Evolutionary conservation across 2,888 invertebrate genomes (phyloP).

Genomic region (Cheilosia urbana): DNA sequence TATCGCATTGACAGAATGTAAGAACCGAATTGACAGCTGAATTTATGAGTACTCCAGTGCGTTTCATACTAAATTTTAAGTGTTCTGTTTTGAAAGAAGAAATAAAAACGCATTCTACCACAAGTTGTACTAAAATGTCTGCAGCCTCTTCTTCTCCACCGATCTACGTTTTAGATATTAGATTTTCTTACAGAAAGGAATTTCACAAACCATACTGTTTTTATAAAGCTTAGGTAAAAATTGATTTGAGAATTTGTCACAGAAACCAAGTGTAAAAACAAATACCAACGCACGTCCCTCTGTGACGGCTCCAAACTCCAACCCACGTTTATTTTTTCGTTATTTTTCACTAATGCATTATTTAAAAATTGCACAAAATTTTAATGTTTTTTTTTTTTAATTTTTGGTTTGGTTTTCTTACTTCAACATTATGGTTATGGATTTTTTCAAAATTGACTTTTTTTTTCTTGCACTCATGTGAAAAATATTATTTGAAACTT

Average conservation of each 20-base stretch:
- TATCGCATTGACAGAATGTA: too few species aligned
- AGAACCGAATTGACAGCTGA: too few species aligned
- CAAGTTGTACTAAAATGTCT: too few species aligned
- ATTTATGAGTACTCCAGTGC: too few species aligned
- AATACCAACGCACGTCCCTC: neutral
- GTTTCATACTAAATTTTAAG: too few species aligned
- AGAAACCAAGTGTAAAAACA: neutral
- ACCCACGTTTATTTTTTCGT: neutral
- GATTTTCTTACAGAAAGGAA: neutral
- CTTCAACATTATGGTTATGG: constrained; percentile 49
- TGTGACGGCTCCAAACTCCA: neutral
- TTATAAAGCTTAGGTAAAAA: too few species aligned
- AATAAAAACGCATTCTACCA: too few species aligned
- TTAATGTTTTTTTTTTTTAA: constrained; percentile 6
- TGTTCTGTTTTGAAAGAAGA: too few species aligned
- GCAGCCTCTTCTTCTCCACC: too few species aligned
- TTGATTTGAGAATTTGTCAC: too few species aligned
- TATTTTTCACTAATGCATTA: constrained; percentile 34
- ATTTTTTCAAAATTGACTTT: constrained; percentile 34
- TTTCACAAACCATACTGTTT: neutral
- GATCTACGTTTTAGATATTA: neutral
- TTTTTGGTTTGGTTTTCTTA: constrained; percentile 30
- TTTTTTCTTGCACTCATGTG: constrained; percentile 30
- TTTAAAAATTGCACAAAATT: constrained; percentile 17
- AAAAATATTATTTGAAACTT: constrained; percentile 21